Evolutionary conservation across 2,113 vertebrate species (phyloP), one percentile per base, ranked within the genome.

Genomic region (Limanda limanda): DNA sequence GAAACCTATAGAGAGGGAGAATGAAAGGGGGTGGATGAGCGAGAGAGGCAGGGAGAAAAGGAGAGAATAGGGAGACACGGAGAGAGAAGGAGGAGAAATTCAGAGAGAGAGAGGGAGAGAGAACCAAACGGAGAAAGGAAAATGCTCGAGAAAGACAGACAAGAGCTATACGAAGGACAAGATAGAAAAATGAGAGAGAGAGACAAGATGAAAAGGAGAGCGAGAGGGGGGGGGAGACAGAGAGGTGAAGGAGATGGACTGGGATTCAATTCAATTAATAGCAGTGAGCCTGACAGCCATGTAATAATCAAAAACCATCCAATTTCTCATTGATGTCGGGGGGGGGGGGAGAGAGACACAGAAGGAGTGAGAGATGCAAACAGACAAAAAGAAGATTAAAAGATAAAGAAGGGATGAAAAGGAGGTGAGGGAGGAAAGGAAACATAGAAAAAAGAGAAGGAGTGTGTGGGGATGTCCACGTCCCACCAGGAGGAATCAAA

Each of bases 221-320:
- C 0, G 21, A 61, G 60, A 35, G 31, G 2, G 40, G 74, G 60
- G 45, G 31, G 2, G 40, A 76, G 59, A 68, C 2, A 47, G 60
- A 86, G 60, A 59, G 74, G 78, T 73, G 72, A 58, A 82, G 68
- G 85, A 82, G 76, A 81, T 69, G 79, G 83, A 89, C 77, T 61
- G 74, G 63, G 83, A 86, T 88, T 88, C 86, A 88, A 88, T 92
- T 90, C 85, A 90, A 92, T 92, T 89, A 91, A 83, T 71, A 79
- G 83, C 86, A 88, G 83, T 78, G 68, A 90, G 86, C 81, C 79
- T 89, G 86, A 88, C 86, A 88, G 90, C 78, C 79, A 84, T 71
- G 88, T 83, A 86, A 85, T 82, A 89, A 89, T 89, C 82, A 88
- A 72, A 90, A 90, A 78, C 64, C 86, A 88, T 87, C 80, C 79